Percentiles rank a stretch among this genome's conserved stretches.
Conservation (phyloP, 2,888 invertebrate species). For the Callyntrura guangdongensis region DNA sequence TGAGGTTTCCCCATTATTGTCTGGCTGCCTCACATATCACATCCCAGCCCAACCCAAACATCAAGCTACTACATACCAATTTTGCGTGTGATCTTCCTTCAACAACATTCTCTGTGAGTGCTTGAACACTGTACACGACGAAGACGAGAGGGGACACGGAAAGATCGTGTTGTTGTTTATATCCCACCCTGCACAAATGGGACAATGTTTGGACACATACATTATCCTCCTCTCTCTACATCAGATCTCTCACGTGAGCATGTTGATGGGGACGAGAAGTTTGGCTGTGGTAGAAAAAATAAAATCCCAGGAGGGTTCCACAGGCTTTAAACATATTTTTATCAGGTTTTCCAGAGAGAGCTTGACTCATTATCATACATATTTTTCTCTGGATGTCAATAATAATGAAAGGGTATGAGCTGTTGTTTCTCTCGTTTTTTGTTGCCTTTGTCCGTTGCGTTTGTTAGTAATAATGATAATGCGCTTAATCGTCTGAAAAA, state of each 20-base stretch:
- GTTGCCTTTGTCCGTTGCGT: constrained; percentile 39
- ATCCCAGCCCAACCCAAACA: no score
- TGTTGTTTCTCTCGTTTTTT: constrained; percentile 27
- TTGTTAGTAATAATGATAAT: constrained; percentile 65
- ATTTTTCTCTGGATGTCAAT: constrained; percentile 52
- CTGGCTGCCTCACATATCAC: background rate
- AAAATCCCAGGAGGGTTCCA: constrained; percentile 23
- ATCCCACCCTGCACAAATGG: constrained; percentile 35
- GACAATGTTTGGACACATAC: constrained; percentile 70
- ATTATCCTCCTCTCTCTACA: background rate
- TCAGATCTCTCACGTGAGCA: constrained; percentile 14
- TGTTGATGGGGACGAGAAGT: constrained; percentile 12
- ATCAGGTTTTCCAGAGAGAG: background rate
- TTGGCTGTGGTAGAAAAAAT: constrained; percentile 14
- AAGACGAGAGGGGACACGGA: background rate
- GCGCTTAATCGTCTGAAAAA: constrained; percentile 71
- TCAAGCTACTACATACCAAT: background rate
- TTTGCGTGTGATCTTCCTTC: constrained; percentile 49
- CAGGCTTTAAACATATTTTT: constrained; percentile 8
- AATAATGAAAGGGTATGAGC: constrained; percentile 69
- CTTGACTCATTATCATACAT: constrained; percentile 55
- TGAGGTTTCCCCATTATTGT: constrained; percentile 54
- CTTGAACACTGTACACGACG: background rate
- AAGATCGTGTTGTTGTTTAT: constrained; percentile 53
- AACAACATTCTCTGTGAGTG: background rate